Evolutionary conservation across 2,797 vertebrate genomes (phyloP).

Genomic region (Percopsis omiscomaycus): DNA sequence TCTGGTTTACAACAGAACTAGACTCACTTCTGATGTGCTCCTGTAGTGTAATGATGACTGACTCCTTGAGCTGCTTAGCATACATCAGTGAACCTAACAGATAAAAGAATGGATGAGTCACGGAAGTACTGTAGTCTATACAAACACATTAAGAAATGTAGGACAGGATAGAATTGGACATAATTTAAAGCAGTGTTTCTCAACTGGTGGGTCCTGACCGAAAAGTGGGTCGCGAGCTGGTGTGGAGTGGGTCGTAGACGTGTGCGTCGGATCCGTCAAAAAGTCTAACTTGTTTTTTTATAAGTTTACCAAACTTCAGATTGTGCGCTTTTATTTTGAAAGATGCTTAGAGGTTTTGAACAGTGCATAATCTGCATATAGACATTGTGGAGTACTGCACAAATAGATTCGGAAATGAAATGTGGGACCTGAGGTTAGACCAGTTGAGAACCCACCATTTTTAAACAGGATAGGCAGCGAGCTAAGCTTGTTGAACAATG

Average conservation of each 20-base stretch:
- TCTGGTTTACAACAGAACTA: not conserved
- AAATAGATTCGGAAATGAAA: too few species aligned
- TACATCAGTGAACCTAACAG: conserved; percentile 4
- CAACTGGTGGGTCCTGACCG: too few species aligned
- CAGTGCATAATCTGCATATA: too few species aligned
- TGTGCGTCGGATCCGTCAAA: too few species aligned
- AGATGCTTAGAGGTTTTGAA: too few species aligned
- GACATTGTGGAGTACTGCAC: too few species aligned
- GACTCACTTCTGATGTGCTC: conserved; percentile 16
- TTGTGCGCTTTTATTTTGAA: too few species aligned
- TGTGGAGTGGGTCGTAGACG: too few species aligned
- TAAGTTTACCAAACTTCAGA: too few species aligned
- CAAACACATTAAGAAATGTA: not conserved
- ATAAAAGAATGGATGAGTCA: not conserved
- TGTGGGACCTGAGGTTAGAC: too few species aligned
- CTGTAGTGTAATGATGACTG: conserved; percentile 6
- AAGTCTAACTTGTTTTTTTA: too few species aligned
- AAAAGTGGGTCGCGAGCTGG: too few species aligned
- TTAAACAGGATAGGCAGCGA: conserved; percentile 45
- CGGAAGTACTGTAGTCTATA: not conserved
- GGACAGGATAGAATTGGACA: not conserved
- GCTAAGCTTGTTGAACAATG: conserved; percentile 49
- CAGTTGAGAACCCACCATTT: conserved; percentile 35
- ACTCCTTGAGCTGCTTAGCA: conserved; percentile 14
- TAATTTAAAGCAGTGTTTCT: not conserved